Percentiles rank a stretch among this genome's conserved stretches.
Evolutionary conservation across 2,797 vertebrate genomes (phyloP).

Genomic region (Centroberyx gerrardi): DNA sequence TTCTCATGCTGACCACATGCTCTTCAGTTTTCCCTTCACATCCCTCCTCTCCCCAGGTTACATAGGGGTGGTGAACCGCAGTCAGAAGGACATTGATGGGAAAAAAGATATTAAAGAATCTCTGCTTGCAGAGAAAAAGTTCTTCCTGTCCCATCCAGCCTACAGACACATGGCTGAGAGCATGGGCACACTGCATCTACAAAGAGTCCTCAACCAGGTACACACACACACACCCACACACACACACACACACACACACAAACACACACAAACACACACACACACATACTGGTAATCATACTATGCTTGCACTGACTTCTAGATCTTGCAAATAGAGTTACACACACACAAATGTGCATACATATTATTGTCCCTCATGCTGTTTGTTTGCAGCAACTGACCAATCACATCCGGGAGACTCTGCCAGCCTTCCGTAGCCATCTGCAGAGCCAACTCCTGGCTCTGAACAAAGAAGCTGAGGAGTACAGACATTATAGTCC

Average conservation of each 20-base stretch:
- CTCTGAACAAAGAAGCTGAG: conserved; percentile 91
- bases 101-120: conserved; percentile 90
- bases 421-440: conserved; percentile 89
- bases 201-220: conserved; percentile 91
- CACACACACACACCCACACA: not conserved
- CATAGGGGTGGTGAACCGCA: conserved; percentile 90
- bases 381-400: conserved; percentile 89
- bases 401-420: conserved; percentile 93
- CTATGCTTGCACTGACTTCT: not conserved
- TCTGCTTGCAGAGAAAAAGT: conserved; percentile 86
- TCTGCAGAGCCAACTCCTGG: conserved; percentile 89
- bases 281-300: not conserved
- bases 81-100: conserved; percentile 92
- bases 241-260: not conserved
- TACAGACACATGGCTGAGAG: conserved; percentile 89
- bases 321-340: not conserved
- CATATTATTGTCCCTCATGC: not conserved
- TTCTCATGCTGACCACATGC: conserved; percentile 20
- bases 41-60: conserved; percentile 82
- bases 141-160: conserved; percentile 88
- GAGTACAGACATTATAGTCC: conserved; percentile 88
- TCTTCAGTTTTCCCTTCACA: conserved; percentile 29
- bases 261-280: not conserved
- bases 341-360: not conserved
- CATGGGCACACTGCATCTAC: conserved; percentile 90